These are phyloP conservation scores for Brenthis daphne DNA, from an alignment of 2,888 invertebrate species.

Conservation along the genomic window DNA sequence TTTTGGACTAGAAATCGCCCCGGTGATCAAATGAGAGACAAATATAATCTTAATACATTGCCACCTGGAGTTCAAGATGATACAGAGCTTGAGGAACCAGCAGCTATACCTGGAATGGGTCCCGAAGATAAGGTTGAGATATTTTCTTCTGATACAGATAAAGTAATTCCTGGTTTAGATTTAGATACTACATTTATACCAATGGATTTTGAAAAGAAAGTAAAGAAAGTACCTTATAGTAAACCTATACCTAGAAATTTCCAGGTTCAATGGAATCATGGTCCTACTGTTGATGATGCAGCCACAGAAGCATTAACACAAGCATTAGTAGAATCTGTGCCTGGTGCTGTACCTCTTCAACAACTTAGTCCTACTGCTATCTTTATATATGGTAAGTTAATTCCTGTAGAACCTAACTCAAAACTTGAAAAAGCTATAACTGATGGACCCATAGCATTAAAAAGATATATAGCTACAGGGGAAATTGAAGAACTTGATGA, in stretches of 20 bases:
- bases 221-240: constrained; percentile 95
- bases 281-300: constrained; percentile 80
- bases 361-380: constrained; percentile 91
- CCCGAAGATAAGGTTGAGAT: constrained; percentile 95
- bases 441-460: constrained; percentile 89
- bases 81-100: constrained; percentile 86
- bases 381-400: constrained; percentile 91
- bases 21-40: constrained; percentile 98
- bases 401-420: constrained; percentile 89
- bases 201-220: constrained; percentile 87
- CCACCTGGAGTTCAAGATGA: constrained; percentile 88
- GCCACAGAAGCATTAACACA: constrained; percentile 85
- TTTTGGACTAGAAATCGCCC: constrained; percentile 99
- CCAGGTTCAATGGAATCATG: constrained; percentile 98
- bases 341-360: constrained; percentile 89
- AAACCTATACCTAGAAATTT: constrained; percentile 98
- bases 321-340: constrained; percentile 88
- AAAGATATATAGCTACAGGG: constrained; percentile 89
- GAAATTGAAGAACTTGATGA: constrained; percentile 91
- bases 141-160: constrained; percentile 82
- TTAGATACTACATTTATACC: constrained; percentile 85
- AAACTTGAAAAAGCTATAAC: constrained; percentile 88
- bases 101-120: constrained; percentile 98
- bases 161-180: constrained; percentile 93
- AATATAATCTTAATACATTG: constrained; percentile 96